Evolutionary conservation across 2,797 vertebrate genomes (phyloP).

Genomic region (Gadopsis marmoratus): DNA sequence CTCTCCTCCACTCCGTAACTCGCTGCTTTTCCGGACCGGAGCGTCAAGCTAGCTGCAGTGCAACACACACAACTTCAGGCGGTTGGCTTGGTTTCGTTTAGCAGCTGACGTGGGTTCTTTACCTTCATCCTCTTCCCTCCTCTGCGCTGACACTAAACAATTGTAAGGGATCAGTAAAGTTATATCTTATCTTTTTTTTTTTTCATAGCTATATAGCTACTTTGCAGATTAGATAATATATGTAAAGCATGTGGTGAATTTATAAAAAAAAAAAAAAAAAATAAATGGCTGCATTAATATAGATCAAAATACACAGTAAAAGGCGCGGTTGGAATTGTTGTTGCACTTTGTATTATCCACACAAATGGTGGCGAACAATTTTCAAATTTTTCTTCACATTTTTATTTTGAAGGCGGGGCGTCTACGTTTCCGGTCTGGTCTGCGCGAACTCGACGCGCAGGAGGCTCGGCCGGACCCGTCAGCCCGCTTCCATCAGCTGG

Average conservation of each 20-base stretch:
- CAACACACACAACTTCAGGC: conserved; percentile 44
- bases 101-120: too few species aligned
- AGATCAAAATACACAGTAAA: neutral
- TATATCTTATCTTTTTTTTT: neutral
- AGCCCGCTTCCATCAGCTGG: conserved; percentile 67
- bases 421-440: neutral
- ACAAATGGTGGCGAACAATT: fast-evolving
- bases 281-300: too few species aligned
- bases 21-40: conserved; percentile 65
- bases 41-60: conserved; percentile 31
- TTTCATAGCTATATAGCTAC: neutral
- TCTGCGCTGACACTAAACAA: too few species aligned
- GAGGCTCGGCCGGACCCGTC: conserved; percentile 74
- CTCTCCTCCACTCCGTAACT: conserved; percentile 45
- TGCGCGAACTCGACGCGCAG: conserved; percentile 20
- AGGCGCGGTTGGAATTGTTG: neutral
- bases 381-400: neutral
- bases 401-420: conserved; percentile 54
- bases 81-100: too few species aligned
- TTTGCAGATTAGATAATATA: neutral
- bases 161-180: too few species aligned
- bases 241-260: neutral
- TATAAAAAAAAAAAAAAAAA: neutral
- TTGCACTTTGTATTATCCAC: neutral
- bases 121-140: too few species aligned